phyloP scores from a whole-genome alignment of 2,888 invertebrate genomes.

The Troilus luridus region DNA sequence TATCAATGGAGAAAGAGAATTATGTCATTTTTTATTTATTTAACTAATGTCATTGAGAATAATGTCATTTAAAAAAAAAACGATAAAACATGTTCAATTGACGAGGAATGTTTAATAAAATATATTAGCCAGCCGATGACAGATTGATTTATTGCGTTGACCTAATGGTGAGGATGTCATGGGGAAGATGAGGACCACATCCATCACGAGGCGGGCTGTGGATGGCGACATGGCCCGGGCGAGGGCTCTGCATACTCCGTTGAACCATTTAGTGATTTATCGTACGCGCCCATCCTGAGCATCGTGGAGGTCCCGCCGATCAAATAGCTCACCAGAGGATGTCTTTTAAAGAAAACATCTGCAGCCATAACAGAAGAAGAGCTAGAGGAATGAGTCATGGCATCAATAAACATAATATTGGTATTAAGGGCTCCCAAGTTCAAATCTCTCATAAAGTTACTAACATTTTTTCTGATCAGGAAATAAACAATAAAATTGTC shows the following conservation, averaged over 20 bases:
- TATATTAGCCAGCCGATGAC: slow-evolving; percentile 24
- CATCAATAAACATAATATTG: background rate
- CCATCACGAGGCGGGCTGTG: background rate
- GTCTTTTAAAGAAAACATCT: background rate
- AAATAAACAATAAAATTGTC: no score
- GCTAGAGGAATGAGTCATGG: background rate
- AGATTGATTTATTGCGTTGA: slow-evolving; percentile 27
- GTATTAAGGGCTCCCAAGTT: background rate
- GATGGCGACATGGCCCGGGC: background rate
- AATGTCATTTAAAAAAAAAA: no score
- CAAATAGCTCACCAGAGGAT: background rate
- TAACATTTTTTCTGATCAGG: no score
- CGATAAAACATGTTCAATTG: background rate
- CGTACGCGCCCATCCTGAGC: background rate
- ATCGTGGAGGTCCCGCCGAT: background rate
- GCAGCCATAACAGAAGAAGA: background rate
- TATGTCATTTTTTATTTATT: background rate
- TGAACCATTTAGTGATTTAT: slow-evolving; percentile 9
- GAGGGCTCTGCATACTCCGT: background rate
- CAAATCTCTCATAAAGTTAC: no score
- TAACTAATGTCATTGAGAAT: no score
- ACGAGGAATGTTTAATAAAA: slow-evolving; percentile 6
- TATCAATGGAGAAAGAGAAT: background rate
- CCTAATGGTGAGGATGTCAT: slow-evolving; percentile 43
- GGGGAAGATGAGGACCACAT: background rate